A percentile compares a stretch with the other conserved stretches of the same genome.
These are phyloP conservation scores for Lasiommata megera DNA, from an alignment of 2,888 invertebrate genomes.

Conservation along the genomic window DNA sequence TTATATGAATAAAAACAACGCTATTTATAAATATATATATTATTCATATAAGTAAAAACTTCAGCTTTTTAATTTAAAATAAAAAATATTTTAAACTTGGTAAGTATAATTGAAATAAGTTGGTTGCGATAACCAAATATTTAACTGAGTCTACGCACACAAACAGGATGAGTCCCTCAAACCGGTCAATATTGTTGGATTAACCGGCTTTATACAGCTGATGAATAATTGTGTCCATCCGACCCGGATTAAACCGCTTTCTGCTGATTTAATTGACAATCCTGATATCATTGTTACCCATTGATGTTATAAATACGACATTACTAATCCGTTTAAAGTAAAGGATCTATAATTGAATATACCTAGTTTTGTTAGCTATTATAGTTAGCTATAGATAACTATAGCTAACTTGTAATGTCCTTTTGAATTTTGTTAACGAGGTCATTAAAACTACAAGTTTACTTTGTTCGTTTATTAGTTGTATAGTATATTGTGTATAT, in stretches of 20 bases:
- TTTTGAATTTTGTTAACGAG: too few species aligned
- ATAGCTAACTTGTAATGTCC: too few species aligned
- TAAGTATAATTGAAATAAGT: neutral
- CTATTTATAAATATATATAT: too few species aligned
- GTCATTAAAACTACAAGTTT: too few species aligned
- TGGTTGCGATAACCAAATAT: neutral
- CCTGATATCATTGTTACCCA: slow-evolving; percentile 68
- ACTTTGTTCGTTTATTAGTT: too few species aligned
- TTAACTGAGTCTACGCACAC: neutral
- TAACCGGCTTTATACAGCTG: slow-evolving; percentile 70
- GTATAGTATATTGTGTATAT: too few species aligned
- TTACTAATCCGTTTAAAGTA: slow-evolving; percentile 47
- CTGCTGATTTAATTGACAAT: slow-evolving; percentile 77
- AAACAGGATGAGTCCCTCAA: slow-evolving; percentile 13
- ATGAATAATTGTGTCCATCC: slow-evolving; percentile 78
- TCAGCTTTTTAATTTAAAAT: too few species aligned
- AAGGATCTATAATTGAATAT: neutral
- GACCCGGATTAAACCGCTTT: slow-evolving; percentile 72
- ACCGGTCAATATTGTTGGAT: slow-evolving; percentile 71
- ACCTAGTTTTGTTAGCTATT: neutral
- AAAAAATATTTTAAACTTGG: too few species aligned
- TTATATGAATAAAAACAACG: too few species aligned
- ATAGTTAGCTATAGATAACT: too few species aligned
- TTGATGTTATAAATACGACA: slow-evolving; percentile 61
- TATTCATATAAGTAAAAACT: too few species aligned